Evolutionary conservation across 2,113 vertebrate species (phyloP), one percentile per base, ranked within the genome.

Genomic region (Urocynchramus pylzowi): DNA sequence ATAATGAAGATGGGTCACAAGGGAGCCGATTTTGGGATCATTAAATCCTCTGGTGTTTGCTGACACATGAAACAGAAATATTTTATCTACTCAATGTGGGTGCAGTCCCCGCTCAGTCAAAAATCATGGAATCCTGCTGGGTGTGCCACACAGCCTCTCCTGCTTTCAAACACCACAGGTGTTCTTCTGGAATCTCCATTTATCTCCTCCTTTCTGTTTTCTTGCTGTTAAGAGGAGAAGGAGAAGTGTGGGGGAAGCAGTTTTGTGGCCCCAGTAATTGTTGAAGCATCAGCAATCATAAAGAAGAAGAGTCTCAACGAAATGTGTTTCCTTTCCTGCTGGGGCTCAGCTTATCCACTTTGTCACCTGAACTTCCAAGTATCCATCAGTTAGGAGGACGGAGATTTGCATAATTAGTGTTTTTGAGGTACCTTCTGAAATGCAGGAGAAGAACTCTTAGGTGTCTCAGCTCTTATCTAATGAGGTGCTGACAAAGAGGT

Each of bases 321-420:
- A 94, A 15, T 27, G 24, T 17, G 26, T 67, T 47, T n/a, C 60
- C n/a, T 52, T 64, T 86, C 28, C 73, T 52, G 14, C 47, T 28
- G 9, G 1, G 4, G 68, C 78, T 91, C 91, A 69, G 27, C 39
- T 92, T 53, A 70, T 27, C 42, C n/a, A 33, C 80, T 87, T 77
- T 90, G 75, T 77, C 90, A 59, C 79, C 75, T 90, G 68, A 84
- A 80, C 39, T 59, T 69, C 53, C 41, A 44, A 56, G 59, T 85
- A 85, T 71, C 92, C 83, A 86, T 76, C 91, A 81, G 56, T 93
- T 53, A 67, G 54, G 76, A 75, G 78, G 73, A 42, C 35, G 69
- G 74, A 42, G n/a, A 88, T 96, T 96, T 97, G 85, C 74, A 90
- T 97, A 94, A 96, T 95, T 87, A 96, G 78, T 91, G 70, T 47